A percentile compares a stretch with the other conserved stretches of the same genome.
Conservation (phyloP, 1,140 invertebrate species). For the Spodoptera litura region DNA sequence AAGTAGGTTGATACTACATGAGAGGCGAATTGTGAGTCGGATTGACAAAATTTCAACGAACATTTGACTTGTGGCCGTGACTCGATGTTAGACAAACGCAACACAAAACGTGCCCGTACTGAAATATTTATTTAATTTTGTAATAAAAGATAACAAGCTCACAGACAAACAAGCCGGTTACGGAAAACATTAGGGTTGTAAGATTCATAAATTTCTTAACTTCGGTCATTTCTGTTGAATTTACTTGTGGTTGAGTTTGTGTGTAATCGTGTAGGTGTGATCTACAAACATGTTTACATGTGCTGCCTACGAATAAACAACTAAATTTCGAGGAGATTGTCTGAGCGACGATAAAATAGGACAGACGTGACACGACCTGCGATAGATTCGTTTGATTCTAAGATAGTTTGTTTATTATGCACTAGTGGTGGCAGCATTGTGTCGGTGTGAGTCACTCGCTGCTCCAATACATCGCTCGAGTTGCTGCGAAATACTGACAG, state of each 20-base stretch:
- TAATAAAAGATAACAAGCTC: constrained; percentile 33
- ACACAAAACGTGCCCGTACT: not conserved
- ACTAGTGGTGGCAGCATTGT: constrained; percentile 1
- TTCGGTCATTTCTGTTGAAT: no score
- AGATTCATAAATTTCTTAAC: no score
- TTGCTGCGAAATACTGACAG: constrained; percentile 5
- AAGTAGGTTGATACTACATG: no score
- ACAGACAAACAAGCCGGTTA: constrained; percentile 1
- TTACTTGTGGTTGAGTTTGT: no score
- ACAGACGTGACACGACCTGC: not conserved
- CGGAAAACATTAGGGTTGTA: not conserved
- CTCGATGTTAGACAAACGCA: not conserved
- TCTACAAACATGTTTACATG: no score
- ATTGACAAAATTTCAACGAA: not conserved
- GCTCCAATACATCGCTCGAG: not conserved
- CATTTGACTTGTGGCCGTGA: not conserved
- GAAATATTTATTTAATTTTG: constrained; percentile 27
- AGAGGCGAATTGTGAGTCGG: not conserved
- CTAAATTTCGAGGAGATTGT: not conserved
- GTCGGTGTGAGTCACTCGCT: not conserved
- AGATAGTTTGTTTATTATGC: constrained; percentile 22
- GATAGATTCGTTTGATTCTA: constrained; percentile 4
- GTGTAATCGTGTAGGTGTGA: no score
- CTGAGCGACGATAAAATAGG: constrained; percentile 2
- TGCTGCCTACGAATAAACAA: no score